Percentiles rank a stretch among this genome's conserved stretches.
phyloP scores from a whole-genome alignment of 2,888 invertebrate genomes.

The Heliothis peltigera region DNA sequence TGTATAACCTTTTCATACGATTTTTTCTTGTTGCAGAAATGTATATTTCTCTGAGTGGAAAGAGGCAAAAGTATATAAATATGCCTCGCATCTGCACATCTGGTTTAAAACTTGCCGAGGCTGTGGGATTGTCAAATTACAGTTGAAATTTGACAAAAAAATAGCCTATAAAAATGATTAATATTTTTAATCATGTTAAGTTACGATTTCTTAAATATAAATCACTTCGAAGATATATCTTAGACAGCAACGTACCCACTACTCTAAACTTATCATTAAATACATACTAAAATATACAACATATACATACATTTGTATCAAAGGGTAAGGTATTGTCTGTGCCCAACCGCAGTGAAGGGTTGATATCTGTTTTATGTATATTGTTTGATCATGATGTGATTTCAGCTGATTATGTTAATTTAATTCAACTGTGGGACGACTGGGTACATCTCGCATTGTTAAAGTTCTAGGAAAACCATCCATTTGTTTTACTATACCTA shows the following conservation, averaged over 20 bases:
- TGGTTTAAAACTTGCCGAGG: too few species aligned
- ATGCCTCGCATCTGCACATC: too few species aligned
- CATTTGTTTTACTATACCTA: background rate
- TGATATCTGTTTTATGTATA: slow-evolving; percentile 40
- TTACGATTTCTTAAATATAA: too few species aligned
- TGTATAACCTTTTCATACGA: background rate
- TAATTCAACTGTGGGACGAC: slow-evolving; percentile 16
- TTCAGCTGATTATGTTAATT: slow-evolving; percentile 49
- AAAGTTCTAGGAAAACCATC: background rate
- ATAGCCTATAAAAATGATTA: too few species aligned
- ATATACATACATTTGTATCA: slow-evolving; percentile 25
- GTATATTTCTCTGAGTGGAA: too few species aligned
- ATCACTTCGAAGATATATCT: background rate
- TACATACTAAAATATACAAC: slow-evolving; percentile 27
- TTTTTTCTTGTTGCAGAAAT: too few species aligned
- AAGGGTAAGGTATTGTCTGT: slow-evolving; percentile 39
- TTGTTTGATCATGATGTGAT: slow-evolving; percentile 41
- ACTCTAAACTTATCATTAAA: slow-evolving; percentile 25
- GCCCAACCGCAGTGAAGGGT: slow-evolving; percentile 39
- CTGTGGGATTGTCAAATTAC: too few species aligned
- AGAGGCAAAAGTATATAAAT: too few species aligned
- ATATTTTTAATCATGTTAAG: too few species aligned
- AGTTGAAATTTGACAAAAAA: too few species aligned
- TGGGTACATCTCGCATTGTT: background rate
- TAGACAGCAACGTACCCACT: background rate